A percentile compares a stretch with the other conserved stretches of the same genome.
These are phyloP conservation scores for Acronicta leporina DNA, from an alignment of 2,888 invertebrate species.

Conservation along the genomic window DNA sequence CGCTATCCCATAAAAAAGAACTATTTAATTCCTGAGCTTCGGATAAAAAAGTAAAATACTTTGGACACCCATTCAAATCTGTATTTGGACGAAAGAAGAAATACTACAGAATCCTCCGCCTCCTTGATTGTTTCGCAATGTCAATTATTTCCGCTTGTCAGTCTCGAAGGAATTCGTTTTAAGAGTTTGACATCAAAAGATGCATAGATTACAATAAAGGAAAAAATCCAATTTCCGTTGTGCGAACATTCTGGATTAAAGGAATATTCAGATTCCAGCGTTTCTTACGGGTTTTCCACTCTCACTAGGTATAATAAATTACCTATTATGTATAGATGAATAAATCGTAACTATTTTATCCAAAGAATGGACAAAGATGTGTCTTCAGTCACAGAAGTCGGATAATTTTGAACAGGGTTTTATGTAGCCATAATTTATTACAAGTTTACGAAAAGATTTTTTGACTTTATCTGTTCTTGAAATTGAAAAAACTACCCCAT, in stretches of 20 bases:
- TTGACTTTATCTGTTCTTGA: too few relatives aligned
- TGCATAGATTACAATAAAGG: slow-evolving; percentile 42
- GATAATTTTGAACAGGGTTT: too few relatives aligned
- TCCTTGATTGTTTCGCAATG: slow-evolving; percentile 10
- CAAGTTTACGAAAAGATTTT: too few relatives aligned
- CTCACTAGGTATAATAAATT: too few relatives aligned
- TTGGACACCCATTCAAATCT: background rate
- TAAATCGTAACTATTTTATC: too few relatives aligned
- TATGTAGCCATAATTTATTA: too few relatives aligned
- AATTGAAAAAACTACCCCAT: too few relatives aligned
- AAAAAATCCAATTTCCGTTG: slow-evolving; percentile 41
- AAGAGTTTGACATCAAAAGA: slow-evolving; percentile 38
- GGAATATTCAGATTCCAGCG: slow-evolving; percentile 8
- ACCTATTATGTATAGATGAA: too few relatives aligned
- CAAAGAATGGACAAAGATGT: too few relatives aligned
- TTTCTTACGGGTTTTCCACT: background rate
- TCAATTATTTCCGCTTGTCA: slow-evolving; percentile 45
- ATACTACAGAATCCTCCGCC: background rate
- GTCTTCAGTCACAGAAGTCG: too few relatives aligned
- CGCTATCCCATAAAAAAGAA: too few relatives aligned
- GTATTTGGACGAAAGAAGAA: slow-evolving; percentile 1
- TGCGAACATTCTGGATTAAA: slow-evolving; percentile 19
- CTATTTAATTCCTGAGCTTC: too few relatives aligned
- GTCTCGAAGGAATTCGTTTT: slow-evolving; percentile 25
- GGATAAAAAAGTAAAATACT: background rate